Evolutionary conservation across 1,140 invertebrate species (phyloP), one percentile per base, ranked within the genome.

Genomic region (Formica exsecta): DNA sequence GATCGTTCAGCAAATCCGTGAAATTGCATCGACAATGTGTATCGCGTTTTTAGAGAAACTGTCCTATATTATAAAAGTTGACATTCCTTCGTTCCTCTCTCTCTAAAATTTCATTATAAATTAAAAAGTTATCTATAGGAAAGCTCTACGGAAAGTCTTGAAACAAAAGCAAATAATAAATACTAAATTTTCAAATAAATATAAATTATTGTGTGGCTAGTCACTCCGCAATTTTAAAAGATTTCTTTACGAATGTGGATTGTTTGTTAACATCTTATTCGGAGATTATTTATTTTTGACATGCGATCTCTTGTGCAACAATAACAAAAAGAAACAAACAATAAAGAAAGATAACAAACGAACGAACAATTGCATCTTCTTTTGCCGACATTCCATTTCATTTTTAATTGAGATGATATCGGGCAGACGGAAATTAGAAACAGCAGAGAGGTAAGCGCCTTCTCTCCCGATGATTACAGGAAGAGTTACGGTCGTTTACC

Each of bases 401-500:
- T 62, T 73, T 73, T 44, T 83, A 83, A 83, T 74, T 73, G 29
- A 44, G 48, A 74, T 59, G 38, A 61, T 74, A 80, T 62, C 54
- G 29, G 19, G 6, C 36, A n/a, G 66, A 81, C 25, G 54, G 79
- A 74, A 83, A 83, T 83, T 83, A 61, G 68, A 25, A 81, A 81
- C 57, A 73, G 51, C 68, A 41, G 68, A 32, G 41, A 73, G 68
- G 68, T 61, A 83, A 83, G 54, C 54, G 68, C 29, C 68, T 73
- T 83, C 68, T 83, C 54, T 62, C 38, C 41, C 54, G 61, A 83
- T 83, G 79, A 83, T 83, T 74, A 83, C 79, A 61, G 68, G 79
- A 74, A 83, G 68, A 73, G 68, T 83, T 61, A 83, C 79, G 79
- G 68, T 83, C 79, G 79, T 83, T 83, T 74, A 64, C n/a, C 36